Percentiles rank a stretch among this genome's conserved stretches.
Conservation (phyloP, 2,113 vertebrate species). For the Myotis lucifugus region DNA sequence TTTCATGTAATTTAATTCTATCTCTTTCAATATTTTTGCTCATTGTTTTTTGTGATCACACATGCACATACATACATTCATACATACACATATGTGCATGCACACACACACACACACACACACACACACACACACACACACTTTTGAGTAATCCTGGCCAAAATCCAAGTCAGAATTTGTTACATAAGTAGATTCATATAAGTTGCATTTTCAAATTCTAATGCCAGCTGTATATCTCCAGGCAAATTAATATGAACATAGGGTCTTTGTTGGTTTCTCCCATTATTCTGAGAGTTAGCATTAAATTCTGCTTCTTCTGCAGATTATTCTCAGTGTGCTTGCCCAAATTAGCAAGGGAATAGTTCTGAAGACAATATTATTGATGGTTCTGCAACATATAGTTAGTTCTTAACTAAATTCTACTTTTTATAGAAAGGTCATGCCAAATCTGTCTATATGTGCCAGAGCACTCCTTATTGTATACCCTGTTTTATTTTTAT, state of each 20-base stretch:
- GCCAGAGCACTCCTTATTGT: neutral
- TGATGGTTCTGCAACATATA: neutral
- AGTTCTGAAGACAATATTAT: neutral
- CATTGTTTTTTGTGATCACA: neutral
- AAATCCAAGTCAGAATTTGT: neutral
- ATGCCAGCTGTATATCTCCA: neutral
- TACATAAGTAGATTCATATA: neutral
- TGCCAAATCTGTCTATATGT: neutral
- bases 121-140: neutral
- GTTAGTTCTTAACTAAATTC: constrained; percentile 44
- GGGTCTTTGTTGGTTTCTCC: neutral
- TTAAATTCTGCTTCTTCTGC: neutral
- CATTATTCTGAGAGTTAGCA: neutral
- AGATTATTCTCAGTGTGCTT: neutral
- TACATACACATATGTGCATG: neutral
- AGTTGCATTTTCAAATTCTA: neutral
- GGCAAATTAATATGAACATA: neutral
- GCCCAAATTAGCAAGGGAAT: neutral
- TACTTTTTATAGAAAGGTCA: neutral
- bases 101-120: neutral
- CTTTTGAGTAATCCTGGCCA: neutral
- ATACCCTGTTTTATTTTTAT: neutral
- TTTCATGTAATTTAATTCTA: neutral
- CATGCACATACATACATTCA: neutral
- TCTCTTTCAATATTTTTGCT: constrained; percentile 6